Conservation (phyloP, 1,140 invertebrate genomes). For the Bombus balteatus region DNA sequence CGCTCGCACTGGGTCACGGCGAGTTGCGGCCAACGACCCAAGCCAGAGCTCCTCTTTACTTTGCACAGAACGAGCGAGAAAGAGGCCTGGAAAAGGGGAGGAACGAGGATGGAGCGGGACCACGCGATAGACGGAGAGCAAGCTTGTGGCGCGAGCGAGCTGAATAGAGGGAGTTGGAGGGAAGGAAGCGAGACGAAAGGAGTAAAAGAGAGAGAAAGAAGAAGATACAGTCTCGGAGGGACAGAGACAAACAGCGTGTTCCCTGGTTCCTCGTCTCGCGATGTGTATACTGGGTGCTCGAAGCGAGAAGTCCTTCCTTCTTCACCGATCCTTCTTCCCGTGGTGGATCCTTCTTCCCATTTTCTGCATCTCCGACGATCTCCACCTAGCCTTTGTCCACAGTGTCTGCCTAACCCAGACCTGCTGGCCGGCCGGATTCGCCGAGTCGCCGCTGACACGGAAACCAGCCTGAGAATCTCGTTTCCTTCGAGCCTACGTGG, state of each 20-base stretch:
- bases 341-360: conserved; percentile 51
- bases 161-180: background rate
- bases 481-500: conserved; percentile 22
- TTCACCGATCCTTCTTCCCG: conserved; percentile 21
- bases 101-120: conserved; percentile 10
- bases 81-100: background rate
- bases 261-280: conserved; percentile 70
- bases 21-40: conserved; percentile 82
- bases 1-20: conserved; percentile 83
- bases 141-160: background rate
- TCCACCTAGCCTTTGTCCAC: conserved; percentile 56
- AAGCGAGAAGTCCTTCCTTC: conserved; percentile 63
- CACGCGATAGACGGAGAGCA: conserved; percentile 41
- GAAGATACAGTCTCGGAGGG: conserved; percentile 7
- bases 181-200: conserved; percentile 25
- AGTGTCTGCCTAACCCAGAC: conserved; percentile 8
- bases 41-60: conserved; percentile 80
- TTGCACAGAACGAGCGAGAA: conserved; percentile 76
- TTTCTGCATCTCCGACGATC: conserved; percentile 57
- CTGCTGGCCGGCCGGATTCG: background rate
- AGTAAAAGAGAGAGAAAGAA: conserved; percentile 31
- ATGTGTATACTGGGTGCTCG: conserved; percentile 73
- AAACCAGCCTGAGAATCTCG: conserved; percentile 27
- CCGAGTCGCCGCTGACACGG: conserved; percentile 20
- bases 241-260: conserved; percentile 44